Evolutionary conservation across 2,888 invertebrate genomes (phyloP).

Genomic region (Sinotaia quadrata): DNA sequence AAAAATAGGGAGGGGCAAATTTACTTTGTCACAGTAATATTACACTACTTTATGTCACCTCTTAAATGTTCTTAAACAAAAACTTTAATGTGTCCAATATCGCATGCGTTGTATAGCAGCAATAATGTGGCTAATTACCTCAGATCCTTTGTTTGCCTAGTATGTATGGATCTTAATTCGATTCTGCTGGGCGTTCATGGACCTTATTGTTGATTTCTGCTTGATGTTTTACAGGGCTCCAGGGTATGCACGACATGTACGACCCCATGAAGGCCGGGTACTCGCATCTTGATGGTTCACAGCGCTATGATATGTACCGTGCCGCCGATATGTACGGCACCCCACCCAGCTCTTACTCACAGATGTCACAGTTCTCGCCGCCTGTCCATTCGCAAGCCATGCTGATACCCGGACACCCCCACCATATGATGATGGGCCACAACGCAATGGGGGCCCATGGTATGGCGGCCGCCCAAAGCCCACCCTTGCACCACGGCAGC

Average conservation of each 20-base stretch:
- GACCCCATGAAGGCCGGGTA: constrained; percentile 68
- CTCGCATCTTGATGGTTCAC: constrained; percentile 60
- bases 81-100: too few relatives aligned
- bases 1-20: too few relatives aligned
- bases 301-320: constrained; percentile 64
- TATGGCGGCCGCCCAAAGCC: constrained; percentile 71
- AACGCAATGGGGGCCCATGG: constrained; percentile 72
- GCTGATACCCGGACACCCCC: constrained; percentile 74
- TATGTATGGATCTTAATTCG: too few relatives aligned
- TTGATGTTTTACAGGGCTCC: constrained; percentile 54
- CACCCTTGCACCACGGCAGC: constrained; percentile 71
- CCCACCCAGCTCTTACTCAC: constrained; percentile 70
- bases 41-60: too few relatives aligned
- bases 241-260: constrained; percentile 66
- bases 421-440: constrained; percentile 74
- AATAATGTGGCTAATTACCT: too few relatives aligned
- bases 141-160: too few relatives aligned
- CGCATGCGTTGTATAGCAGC: too few relatives aligned
- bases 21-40: too few relatives aligned
- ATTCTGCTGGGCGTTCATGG: too few relatives aligned
- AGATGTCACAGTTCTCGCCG: constrained; percentile 73
- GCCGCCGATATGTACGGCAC: constrained; percentile 69
- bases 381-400: constrained; percentile 74
- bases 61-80: too few relatives aligned
- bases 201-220: too few relatives aligned